Conservation (phyloP, 2,797 vertebrate genomes). For the Pteronotus mesoamericanus region DNA sequence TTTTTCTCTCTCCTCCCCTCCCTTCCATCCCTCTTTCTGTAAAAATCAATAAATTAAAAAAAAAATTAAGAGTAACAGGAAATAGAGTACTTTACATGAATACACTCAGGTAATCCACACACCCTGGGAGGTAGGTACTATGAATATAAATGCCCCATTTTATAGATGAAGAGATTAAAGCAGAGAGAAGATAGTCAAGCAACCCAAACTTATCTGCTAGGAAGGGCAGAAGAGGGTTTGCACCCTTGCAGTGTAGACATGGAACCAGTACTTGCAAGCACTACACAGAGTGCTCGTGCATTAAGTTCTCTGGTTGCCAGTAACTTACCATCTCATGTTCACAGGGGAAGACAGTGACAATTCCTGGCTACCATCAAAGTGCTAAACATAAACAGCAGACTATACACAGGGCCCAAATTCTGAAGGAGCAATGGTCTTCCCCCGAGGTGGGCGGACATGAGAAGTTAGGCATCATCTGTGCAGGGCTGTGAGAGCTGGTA, state of each 20-base stretch:
- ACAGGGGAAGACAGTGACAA: background rate
- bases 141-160: background rate
- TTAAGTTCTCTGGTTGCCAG: background rate
- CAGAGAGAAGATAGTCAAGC: background rate
- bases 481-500: background rate
- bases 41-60: background rate
- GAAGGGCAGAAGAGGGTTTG: background rate
- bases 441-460: background rate
- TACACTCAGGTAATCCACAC: background rate
- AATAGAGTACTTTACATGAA: background rate
- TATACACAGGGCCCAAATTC: background rate
- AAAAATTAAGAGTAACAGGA: background rate
- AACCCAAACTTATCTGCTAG: background rate
- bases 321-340: background rate
- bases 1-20: background rate
- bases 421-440: background rate
- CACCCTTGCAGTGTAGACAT: too few relatives aligned
- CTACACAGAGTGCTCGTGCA: accelerated
- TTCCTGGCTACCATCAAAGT: background rate
- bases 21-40: background rate
- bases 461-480: background rate
- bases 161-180: background rate
- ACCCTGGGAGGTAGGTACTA: background rate
- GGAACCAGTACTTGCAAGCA: background rate
- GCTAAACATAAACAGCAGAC: background rate